Base-by-base conservation (phyloP, 2,888 invertebrate genomes). In the Muschampia plurimacula region DNA sequence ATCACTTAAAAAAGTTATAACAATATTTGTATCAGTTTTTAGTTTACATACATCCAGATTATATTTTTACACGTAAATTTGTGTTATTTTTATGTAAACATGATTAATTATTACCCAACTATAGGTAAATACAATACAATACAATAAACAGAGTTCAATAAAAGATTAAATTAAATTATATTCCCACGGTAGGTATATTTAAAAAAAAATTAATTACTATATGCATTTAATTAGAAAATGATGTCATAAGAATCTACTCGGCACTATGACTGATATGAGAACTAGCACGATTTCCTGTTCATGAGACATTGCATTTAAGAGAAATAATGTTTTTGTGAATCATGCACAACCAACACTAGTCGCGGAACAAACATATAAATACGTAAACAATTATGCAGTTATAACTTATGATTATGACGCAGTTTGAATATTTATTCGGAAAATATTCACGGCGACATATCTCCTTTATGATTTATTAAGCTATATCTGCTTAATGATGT, bases 311-410 rank as follows among this genome's bases (percentile, higher is more conserved):
- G 15, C 59, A 62, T 62, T 62, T 62, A 62, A 62, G 22, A 67
- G 39, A 55, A 57, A 57, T 15, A 67, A 55, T 67, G 44, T 52
- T n/a, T 65, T 32, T 57, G 55, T 67, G 55, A 55, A 55, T 67
- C 39, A 67, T 55, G 55, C 57, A 67, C 13, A 67, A 55, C 39
- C 2, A 13, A 12, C 52, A 66, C 49, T 36, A 52, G 36, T 66
- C 52, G 13, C 49, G n/a, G n/a, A n/a, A 39, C 62, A 62, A 62
- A 62, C 39, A 52, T 4, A 39, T 4, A 15, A 4, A 8, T 9
- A 62, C 60, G 36, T 36, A 66, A 46, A 64, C 52, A 66, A 66
- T 66, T 49, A 36, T 49, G 65, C 36, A 66, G n/a, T 66, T 66
- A 52, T 62, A n/a, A 62, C 36, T 36, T 36, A 62, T 59, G 4